Evolutionary conservation across 2,888 invertebrate genomes (phyloP), one percentile per base, ranked within the genome.

Genomic region (Chrysolina oricalcia): DNA sequence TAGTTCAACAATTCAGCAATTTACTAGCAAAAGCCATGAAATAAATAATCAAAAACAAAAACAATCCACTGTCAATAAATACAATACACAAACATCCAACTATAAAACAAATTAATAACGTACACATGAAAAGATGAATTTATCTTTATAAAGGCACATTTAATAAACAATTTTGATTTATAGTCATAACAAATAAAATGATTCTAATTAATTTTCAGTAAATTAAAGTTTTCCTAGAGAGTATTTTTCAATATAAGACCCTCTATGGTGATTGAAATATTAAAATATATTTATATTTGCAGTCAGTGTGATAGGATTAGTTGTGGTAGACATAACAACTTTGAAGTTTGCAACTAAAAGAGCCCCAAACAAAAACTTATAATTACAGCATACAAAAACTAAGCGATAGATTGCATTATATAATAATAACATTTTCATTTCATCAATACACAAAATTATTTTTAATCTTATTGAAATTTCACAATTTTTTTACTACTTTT

Each of bases 31-130:
- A 43, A 70, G 64, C 19, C 59, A 65, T 27, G 13, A 56, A 70
- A 73, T 74, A 70, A 70, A 74, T 70, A 74, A 74, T 65, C 70
- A 23, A 64, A 62, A 66, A 63, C 19, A 73, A 21, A 56, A 72
- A 70, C 23, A 66, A 56, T 17, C 56, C 43, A 72, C 41, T 15
- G 21, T 53, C 48, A 48, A 68, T 68, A 68, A 50, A 68, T 59
- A 59, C 35, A n/a, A 50, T 50, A 17, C 19, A 19, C 19, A 50
- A 4, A 17, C 19, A 50, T 2, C 50, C n/a, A n/a, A 59, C 10
- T 21, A 35, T 59, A 59, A 59, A 59, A 10, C 9, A 5, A 23
- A 35, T 21, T 21, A 59, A n/a, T 27, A 59, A 59, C 59, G 35
- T 27, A 27, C 27, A 35, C 13, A 59, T 9, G 19, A 6, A 35